Evolutionary conservation across 92 coral and sea anemone genomes (phyloP).

Genomic region (Diadumene lineata): DNA sequence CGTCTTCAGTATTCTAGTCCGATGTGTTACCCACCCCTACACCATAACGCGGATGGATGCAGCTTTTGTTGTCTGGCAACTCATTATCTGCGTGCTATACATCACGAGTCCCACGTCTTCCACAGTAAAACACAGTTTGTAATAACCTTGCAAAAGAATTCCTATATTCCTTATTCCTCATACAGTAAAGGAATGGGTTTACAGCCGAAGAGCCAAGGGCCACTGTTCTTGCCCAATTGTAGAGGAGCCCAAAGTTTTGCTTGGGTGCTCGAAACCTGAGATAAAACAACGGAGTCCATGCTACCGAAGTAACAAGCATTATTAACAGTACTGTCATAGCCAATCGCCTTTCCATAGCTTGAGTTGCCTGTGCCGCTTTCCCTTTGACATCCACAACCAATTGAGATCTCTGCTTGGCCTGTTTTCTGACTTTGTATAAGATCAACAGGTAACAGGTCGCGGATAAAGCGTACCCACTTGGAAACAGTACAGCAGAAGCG

Average conservation of each 20-base stretch:
- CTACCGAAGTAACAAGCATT: conserved; percentile 55
- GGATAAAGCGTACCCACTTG: conserved; percentile 57
- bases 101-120: too few species aligned
- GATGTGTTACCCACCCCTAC: too few species aligned
- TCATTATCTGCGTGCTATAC: too few species aligned
- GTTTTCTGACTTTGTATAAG: conserved; percentile 58
- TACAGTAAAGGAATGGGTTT: conserved; percentile 85
- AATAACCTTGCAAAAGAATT: conserved; percentile 63
- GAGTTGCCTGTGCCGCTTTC: conserved; percentile 25
- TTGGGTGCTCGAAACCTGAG: conserved; percentile 57
- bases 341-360: conserved; percentile 73
- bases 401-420: conserved; percentile 25
- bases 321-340: conserved; percentile 80
- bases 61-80: too few species aligned
- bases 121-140: too few species aligned
- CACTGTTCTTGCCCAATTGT: conserved; percentile 86
- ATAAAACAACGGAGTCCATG: conserved; percentile 71
- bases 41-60: too few species aligned
- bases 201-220: conserved; percentile 76
- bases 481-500: conserved; percentile 65
- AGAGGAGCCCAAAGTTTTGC: conserved; percentile 56
- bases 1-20: too few species aligned
- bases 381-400: conserved; percentile 16
- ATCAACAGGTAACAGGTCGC: conserved; percentile 61
- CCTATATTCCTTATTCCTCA: conserved; percentile 74